These are phyloP conservation scores for Lagodon rhomboides DNA, from an alignment of 2,797 vertebrate genomes.

Conservation along the genomic window DNA sequence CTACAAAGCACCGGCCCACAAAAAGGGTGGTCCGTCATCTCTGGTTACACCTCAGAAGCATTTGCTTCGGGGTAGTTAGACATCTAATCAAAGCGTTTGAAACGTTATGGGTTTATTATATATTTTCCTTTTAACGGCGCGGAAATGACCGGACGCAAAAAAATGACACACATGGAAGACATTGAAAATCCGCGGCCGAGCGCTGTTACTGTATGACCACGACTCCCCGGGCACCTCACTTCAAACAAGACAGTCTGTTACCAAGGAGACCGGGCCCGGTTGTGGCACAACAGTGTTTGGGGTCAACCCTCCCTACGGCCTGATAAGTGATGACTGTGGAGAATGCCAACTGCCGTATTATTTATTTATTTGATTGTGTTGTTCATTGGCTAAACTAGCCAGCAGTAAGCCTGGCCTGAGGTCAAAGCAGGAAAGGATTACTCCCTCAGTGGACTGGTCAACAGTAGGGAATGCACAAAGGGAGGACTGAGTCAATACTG, in stretches of 20 bases:
- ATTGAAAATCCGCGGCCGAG: slow-evolving; percentile 52
- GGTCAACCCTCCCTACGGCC: slow-evolving; percentile 80
- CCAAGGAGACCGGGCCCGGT: slow-evolving; percentile 82
- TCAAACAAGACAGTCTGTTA: slow-evolving; percentile 86
- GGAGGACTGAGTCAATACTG: slow-evolving; percentile 79
- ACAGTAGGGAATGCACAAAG: slow-evolving; percentile 73
- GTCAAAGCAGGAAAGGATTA: slow-evolving; percentile 82
- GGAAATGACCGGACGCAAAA: slow-evolving; percentile 30
- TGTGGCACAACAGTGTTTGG: slow-evolving; percentile 83
- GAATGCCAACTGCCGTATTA: slow-evolving; percentile 81
- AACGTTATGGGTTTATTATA: slow-evolving; percentile 55
- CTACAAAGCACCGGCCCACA: slow-evolving; percentile 81
- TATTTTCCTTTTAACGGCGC: slow-evolving; percentile 40
- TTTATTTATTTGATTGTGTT: slow-evolving; percentile 84
- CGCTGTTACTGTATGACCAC: slow-evolving; percentile 71
- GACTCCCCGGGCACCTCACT: slow-evolving; percentile 74
- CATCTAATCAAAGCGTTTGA: slow-evolving; percentile 74
- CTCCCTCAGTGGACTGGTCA: slow-evolving; percentile 78
- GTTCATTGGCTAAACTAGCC: slow-evolving; percentile 80
- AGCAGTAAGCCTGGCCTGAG: slow-evolving; percentile 81
- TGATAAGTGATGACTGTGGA: slow-evolving; percentile 86
- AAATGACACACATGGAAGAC: slow-evolving; percentile 54
- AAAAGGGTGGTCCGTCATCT: slow-evolving; percentile 84
- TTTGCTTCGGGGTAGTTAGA: slow-evolving; percentile 63
- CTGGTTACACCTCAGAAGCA: slow-evolving; percentile 79